Percentiles rank a stretch among this genome's conserved stretches.
Conservation (phyloP, 2,888 invertebrate genomes). For the Dolomedes plantarius region DNA sequence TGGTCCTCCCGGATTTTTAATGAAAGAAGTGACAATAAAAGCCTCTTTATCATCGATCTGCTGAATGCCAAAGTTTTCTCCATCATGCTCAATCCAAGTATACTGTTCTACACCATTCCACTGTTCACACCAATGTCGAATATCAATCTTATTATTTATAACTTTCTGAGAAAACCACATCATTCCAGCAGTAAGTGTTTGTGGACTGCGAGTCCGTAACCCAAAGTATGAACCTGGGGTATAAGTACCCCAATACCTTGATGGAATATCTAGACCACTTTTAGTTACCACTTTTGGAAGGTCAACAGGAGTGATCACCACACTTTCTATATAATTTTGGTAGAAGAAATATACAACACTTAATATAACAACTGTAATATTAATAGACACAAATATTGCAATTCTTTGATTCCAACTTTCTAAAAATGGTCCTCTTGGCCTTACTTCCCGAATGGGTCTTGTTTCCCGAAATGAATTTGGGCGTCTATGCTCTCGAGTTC, state of each 20-base stretch:
- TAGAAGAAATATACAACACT: constrained; percentile 72
- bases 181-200: constrained; percentile 92
- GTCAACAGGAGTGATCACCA: constrained; percentile 90
- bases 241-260: constrained; percentile 95
- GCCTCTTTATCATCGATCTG: constrained; percentile 88
- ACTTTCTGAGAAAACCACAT: constrained; percentile 92
- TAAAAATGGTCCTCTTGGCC: constrained; percentile 33
- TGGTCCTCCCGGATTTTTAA: constrained; percentile 87
- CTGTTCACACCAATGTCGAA: constrained; percentile 93
- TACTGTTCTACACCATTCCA: constrained; percentile 87
- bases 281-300: constrained; percentile 85
- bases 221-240: constrained; percentile 91
- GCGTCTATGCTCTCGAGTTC: constrained; percentile 22
- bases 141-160: constrained; percentile 72
- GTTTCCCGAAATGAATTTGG: neutral
- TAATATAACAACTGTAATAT: constrained; percentile 67
- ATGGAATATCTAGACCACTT: constrained; percentile 84
- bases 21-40: constrained; percentile 88
- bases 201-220: constrained; percentile 90
- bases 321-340: constrained; percentile 82
- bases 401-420: constrained; percentile 67
- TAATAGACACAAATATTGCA: constrained; percentile 69
- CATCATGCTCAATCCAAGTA: constrained; percentile 96
- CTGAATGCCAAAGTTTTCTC: constrained; percentile 92
- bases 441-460: constrained; percentile 22